Percentiles rank a stretch among this genome's conserved stretches.
These are phyloP conservation scores for Elgaria multicarinata DNA, from an alignment of 2,113 vertebrate species.

Conservation along the genomic window DNA sequence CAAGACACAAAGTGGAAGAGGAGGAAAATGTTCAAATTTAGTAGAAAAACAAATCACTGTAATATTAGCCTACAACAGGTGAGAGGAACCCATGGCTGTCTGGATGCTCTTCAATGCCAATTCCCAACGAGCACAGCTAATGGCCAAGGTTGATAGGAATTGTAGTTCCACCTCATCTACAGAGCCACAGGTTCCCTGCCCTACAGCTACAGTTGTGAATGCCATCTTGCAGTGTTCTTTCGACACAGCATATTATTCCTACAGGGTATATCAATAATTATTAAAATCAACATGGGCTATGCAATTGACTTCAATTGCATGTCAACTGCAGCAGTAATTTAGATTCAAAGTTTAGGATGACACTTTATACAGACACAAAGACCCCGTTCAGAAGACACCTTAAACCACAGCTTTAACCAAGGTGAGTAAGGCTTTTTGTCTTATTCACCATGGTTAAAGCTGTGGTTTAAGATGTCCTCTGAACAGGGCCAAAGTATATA, in stretches of 20 bases:
- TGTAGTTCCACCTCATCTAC: too few relatives aligned
- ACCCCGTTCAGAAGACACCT: too few relatives aligned
- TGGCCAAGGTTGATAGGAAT: too few relatives aligned
- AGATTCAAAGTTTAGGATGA: neutral
- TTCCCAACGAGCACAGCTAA: too few relatives aligned
- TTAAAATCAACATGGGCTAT: neutral
- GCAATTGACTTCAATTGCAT: neutral
- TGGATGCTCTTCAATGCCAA: too few relatives aligned
- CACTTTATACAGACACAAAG: neutral
- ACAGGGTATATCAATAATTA: neutral
- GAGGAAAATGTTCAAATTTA: slow-evolving; percentile 24
- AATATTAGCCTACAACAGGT: neutral
- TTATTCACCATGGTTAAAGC: too few relatives aligned
- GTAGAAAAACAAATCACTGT: neutral
- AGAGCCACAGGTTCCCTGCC: too few relatives aligned
- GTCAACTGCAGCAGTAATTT: neutral
- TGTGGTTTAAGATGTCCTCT: too few relatives aligned
- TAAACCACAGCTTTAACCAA: too few relatives aligned
- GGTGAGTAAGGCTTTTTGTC: too few relatives aligned
- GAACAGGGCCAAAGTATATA: too few relatives aligned
- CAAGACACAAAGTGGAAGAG: slow-evolving; percentile 6
- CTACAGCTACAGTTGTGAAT: neutral
- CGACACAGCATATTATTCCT: neutral
- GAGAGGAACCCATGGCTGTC: too few relatives aligned
- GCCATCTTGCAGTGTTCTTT: neutral